Evolutionary conservation across 1,140 invertebrate genomes (phyloP).

Genomic region (Stegodyphus dumicola): DNA sequence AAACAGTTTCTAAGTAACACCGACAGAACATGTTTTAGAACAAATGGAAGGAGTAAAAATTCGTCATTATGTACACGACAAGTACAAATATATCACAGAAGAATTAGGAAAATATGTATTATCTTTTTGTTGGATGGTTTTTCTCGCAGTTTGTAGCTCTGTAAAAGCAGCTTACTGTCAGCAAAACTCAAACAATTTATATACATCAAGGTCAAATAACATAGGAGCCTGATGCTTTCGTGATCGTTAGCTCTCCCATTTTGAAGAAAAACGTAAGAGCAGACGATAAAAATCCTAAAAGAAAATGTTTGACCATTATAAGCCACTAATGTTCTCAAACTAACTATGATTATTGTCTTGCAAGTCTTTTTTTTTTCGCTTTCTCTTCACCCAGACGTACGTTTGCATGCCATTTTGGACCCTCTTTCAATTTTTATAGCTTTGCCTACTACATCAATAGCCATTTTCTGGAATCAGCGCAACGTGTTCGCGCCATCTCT

Average conservation of each 20-base stretch:
- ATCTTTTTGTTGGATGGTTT: constrained; percentile 4
- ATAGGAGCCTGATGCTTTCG: constrained; percentile 29
- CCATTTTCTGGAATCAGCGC: constrained; percentile 50
- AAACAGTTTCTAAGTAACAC: no score
- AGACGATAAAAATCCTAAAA: constrained; percentile 40
- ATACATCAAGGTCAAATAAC: constrained; percentile 13
- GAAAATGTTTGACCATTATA: constrained; percentile 57
- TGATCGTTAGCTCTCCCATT: constrained; percentile 44
- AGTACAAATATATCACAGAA: no score
- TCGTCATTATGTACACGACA: no score
- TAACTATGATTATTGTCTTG: constrained; percentile 59
- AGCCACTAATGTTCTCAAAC: constrained; percentile 57
- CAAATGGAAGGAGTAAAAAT: no score
- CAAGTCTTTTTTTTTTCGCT: constrained; percentile 3
- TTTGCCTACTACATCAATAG: constrained; percentile 53
- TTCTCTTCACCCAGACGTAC: background rate
- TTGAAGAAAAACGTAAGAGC: constrained; percentile 43
- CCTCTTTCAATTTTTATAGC: constrained; percentile 57
- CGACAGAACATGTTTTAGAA: no score
- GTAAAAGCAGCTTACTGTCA: background rate
- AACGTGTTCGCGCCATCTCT: constrained; percentile 49
- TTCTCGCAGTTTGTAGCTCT: background rate
- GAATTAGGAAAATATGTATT: no score
- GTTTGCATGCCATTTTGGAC: constrained; percentile 45
- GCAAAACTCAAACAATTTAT: constrained; percentile 19